A percentile compares a stretch with the other conserved stretches of the same genome.
Conservation (phyloP, 2,888 invertebrate genomes). For the Morinoia aosen region DNA sequence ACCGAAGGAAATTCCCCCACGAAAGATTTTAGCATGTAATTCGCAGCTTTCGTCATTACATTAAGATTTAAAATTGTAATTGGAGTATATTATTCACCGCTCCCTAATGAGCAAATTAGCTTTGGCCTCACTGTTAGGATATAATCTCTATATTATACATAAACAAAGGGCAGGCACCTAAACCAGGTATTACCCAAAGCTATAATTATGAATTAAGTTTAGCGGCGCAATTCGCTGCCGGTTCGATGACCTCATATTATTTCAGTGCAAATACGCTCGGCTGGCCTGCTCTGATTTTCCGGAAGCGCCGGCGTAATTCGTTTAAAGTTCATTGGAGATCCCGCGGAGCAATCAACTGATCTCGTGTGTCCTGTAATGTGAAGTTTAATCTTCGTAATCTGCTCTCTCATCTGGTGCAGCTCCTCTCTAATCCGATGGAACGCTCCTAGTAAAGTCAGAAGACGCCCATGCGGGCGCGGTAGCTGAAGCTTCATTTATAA, state of each 20-base stretch:
- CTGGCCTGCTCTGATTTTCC: background rate
- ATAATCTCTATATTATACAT: background rate
- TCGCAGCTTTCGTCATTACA: background rate
- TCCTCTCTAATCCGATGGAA: background rate
- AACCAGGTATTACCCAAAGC: background rate
- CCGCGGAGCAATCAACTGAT: conserved; percentile 2
- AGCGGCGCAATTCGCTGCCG: background rate
- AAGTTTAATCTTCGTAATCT: background rate
- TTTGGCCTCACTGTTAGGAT: background rate
- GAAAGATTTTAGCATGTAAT: background rate
- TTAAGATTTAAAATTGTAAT: background rate
- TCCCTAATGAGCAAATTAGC: background rate
- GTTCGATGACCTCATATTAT: background rate
- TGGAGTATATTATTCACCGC: background rate
- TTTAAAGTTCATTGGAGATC: background rate
- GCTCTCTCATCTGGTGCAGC: background rate
- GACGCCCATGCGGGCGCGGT: background rate
- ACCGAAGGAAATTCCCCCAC: background rate
- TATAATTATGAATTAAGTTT: background rate
- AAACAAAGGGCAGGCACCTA: background rate
- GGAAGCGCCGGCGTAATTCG: background rate
- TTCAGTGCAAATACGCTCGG: background rate
- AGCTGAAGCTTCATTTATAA: too few species aligned
- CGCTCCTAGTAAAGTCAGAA: background rate
- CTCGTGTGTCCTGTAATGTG: conserved; percentile 2